Percentiles rank a stretch among this genome's conserved stretches.
These are phyloP conservation scores for Lophotis ruficrista DNA, from an alignment of 2,113 vertebrate species.

Conservation along the genomic window DNA sequence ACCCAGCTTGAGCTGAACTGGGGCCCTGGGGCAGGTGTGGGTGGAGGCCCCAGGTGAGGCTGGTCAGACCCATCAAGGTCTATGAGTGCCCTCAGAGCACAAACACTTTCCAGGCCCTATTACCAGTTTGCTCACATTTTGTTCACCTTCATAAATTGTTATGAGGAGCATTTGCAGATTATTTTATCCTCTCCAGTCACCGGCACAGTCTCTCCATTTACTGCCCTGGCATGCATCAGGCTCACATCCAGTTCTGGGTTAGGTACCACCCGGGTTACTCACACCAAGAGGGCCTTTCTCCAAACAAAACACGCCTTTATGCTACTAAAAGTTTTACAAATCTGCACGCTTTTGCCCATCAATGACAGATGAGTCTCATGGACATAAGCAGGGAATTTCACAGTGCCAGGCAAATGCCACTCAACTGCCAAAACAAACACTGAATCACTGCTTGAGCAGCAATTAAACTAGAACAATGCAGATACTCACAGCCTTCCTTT, in stretches of 20 bases:
- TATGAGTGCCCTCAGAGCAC: background rate
- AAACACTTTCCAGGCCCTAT: background rate
- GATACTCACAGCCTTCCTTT: background rate
- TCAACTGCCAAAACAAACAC: slow-evolving; percentile 33
- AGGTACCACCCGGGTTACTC: background rate
- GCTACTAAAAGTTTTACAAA: background rate
- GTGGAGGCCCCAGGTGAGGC: background rate
- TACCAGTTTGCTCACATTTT: background rate
- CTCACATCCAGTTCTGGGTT: background rate
- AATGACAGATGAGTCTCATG: background rate
- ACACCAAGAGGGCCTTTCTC: no score
- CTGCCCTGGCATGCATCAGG: background rate
- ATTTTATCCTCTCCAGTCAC: background rate
- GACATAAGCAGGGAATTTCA: background rate
- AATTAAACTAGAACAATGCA: slow-evolving; percentile 35
- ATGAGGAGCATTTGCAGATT: background rate
- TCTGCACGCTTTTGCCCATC: background rate
- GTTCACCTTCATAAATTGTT: background rate
- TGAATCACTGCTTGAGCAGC: background rate
- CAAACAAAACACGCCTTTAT: background rate
- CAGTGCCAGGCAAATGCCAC: background rate
- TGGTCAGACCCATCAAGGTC: background rate
- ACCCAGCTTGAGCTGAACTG: background rate
- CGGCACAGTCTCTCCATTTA: background rate
- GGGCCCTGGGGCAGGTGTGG: background rate